phyloP scores from a whole-genome alignment of 1,140 invertebrate species.

The Laupala kohalensis region DNA sequence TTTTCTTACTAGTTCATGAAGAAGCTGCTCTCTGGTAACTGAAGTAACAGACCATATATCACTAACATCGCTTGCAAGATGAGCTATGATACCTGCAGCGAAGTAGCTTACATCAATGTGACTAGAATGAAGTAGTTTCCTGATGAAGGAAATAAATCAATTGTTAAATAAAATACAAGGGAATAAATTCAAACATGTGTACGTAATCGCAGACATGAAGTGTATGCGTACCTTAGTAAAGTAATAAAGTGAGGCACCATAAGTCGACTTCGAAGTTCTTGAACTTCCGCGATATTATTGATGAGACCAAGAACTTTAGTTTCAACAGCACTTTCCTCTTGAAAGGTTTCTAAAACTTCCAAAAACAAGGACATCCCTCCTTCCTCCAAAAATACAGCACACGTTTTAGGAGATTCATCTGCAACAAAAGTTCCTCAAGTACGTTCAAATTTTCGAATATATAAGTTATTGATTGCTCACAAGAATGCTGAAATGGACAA shows the following conservation, averaged over 20 bases:
- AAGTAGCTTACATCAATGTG: slow-evolving; percentile 75
- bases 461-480: too few relatives aligned
- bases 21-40: slow-evolving; percentile 33
- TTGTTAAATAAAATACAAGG: background rate
- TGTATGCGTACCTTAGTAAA: slow-evolving; percentile 37
- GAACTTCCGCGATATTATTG: slow-evolving; percentile 73
- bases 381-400: slow-evolving; percentile 55
- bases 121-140: slow-evolving; percentile 42
- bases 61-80: slow-evolving; percentile 50
- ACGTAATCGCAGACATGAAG: background rate
- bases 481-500: too few relatives aligned
- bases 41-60: slow-evolving; percentile 34
- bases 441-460: too few relatives aligned
- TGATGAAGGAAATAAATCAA: slow-evolving; percentile 10
- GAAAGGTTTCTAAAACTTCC: slow-evolving; percentile 48
- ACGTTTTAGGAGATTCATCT: slow-evolving; percentile 61
- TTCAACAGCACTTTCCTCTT: slow-evolving; percentile 51
- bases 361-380: slow-evolving; percentile 57
- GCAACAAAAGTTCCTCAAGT: slow-evolving; percentile 7
- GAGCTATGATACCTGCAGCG: slow-evolving; percentile 67
- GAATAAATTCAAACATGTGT: background rate
- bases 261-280: slow-evolving; percentile 38
- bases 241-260: slow-evolving; percentile 50
- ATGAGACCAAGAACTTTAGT: slow-evolving; percentile 68
- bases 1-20: slow-evolving; percentile 37